Evolutionary conservation across 2,888 invertebrate genomes (phyloP), one percentile per base, ranked within the genome.

Genomic region (Pyrochroa serraticornis): DNA sequence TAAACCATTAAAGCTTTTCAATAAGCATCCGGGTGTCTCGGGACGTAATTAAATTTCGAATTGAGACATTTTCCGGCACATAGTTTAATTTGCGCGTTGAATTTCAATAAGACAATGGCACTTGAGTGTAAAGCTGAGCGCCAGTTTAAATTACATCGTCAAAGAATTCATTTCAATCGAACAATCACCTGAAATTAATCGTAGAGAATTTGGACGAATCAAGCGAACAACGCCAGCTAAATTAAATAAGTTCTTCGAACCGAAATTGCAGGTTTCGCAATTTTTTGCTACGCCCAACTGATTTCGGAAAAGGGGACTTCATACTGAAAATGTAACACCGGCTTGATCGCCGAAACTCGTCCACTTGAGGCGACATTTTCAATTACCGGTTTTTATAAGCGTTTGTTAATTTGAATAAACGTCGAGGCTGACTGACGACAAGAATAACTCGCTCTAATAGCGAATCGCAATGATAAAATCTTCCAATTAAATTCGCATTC

Each of bases 141-240:
- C 54, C 62, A 61, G 64, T 66, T 67, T 66, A 71, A 74, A 72
- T 71, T 73, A 71, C 71, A 70, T 61, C 71, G 68, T 71, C 68
- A 69, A 72, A 71, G 71, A 72, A 72, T 71, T 68, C 69, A 67
- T 72, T 70, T 67, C 66, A 64, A 70, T 71, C 71, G 68, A 72
- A 74, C 73, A 71, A 71, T 74, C 69, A 68, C 65, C 68, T 65
- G 69, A 70, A 72, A 72, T 73, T 73, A 73, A 74, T 73, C 73
- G 66, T 61, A 44, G 56, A 51, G 67, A 65, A 69, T 67, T 72
- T 70, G 69, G 66, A 69, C 71, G 71, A 68, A 70, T 71, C 71
- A 63, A 62, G 34, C 52, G 52, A 58, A 58, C 47, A 51, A 36
- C 56, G 46, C 38, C 22, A n/a, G 22, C 22, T 12, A 41, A 48